Evolutionary conservation across 2,888 invertebrate genomes (phyloP).

Genomic region (Empis livida): DNA sequence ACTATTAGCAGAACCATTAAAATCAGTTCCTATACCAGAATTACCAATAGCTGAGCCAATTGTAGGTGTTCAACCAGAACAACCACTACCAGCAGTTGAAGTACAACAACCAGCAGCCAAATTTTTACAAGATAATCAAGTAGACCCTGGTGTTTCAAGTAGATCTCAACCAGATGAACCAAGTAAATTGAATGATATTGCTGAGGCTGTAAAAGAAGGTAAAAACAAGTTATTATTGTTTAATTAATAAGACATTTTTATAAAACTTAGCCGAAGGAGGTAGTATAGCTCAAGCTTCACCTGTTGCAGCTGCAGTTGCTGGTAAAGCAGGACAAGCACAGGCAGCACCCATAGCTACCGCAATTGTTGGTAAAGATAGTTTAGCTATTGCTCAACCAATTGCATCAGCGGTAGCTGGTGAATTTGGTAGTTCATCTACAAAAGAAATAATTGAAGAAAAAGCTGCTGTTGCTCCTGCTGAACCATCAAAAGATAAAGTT

Average conservation of each 20-base stretch:
- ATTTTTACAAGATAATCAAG: background rate
- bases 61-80: background rate
- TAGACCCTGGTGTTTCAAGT: background rate
- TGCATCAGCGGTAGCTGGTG: conserved; percentile 39
- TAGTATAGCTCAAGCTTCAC: conserved; percentile 38
- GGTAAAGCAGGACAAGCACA: conserved; percentile 39
- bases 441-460: background rate
- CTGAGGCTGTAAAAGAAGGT: conserved; percentile 11
- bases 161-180: background rate
- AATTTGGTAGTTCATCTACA: background rate
- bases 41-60: background rate
- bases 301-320: conserved; percentile 38
- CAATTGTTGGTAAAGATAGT: conserved; percentile 38
- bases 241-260: too few species aligned
- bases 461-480: background rate
- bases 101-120: background rate
- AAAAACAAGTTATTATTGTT: too few species aligned
- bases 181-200: conserved; percentile 26
- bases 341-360: conserved; percentile 39
- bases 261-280: conserved; percentile 33
- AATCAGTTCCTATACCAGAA: background rate
- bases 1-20: background rate
- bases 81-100: background rate
- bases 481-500: too few species aligned
- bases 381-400: conserved; percentile 38